phyloP scores from a whole-genome alignment of 64 coral and sea anemone species.

The Astreopora myriophthalma region DNA sequence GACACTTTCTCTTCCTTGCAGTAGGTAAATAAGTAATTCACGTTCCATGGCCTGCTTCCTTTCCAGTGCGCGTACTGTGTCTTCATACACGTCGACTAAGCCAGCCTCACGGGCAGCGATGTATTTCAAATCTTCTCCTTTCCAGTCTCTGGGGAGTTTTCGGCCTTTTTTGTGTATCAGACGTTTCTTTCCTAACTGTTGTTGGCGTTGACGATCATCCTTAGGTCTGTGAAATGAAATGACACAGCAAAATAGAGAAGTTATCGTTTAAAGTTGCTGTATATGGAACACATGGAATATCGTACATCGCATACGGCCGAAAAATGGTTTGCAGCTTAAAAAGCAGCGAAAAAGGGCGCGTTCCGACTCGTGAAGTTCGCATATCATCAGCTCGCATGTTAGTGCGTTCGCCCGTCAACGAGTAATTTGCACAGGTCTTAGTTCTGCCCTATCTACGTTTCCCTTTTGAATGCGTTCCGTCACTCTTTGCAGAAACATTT shows the following conservation, averaged over 20 bases:
- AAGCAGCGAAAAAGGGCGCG: no score
- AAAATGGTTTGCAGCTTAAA: no score
- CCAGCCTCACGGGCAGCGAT: slow-evolving; percentile 56
- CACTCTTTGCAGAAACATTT: no score
- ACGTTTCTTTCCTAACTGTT: slow-evolving; percentile 57
- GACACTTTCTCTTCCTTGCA: slow-evolving; percentile 83
- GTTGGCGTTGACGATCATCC: slow-evolving; percentile 73
- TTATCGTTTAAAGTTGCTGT: no score
- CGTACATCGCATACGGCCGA: no score
- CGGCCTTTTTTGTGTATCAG: slow-evolving; percentile 74
- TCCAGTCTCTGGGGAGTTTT: slow-evolving; percentile 75
- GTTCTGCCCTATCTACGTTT: no score
- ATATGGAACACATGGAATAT: no score
- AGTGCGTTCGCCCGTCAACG: no score
- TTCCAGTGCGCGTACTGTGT: slow-evolving; percentile 87
- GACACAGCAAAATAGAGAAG: not conserved
- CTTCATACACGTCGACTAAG: slow-evolving; percentile 78
- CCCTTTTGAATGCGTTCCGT: no score
- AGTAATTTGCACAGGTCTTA: no score
- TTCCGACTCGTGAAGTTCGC: no score
- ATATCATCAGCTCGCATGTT: no score
- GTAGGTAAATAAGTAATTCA: slow-evolving; percentile 82
- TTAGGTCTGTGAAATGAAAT: slow-evolving; percentile 13
- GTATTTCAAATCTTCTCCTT: slow-evolving; percentile 59
- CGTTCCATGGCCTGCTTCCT: slow-evolving; percentile 84